Base-by-base conservation (phyloP, 2,797 vertebrate species). In the Paramormyrops hopkinsi region DNA sequence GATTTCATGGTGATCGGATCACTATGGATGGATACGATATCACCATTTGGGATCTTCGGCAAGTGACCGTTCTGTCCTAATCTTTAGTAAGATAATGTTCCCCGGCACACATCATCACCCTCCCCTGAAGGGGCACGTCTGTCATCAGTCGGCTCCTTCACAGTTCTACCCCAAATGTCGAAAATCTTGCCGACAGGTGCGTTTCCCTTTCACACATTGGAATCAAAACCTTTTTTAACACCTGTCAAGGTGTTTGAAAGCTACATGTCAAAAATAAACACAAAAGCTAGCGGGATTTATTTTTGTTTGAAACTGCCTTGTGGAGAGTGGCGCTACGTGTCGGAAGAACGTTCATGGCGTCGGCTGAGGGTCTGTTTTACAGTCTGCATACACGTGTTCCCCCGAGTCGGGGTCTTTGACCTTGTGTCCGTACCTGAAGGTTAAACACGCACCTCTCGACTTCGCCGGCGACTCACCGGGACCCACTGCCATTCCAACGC, bases 351-450 rank as follows among this genome's bases (percentile, higher is more conserved):
- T 37, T 41, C 33, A 22, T 5, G 4, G 51, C 50, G 1, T 56
- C 5, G 5, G 53, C 85, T 5, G 12, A 37, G 51, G 25, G 29
- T 86, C 29, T 86, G 85, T 56, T 87, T 87, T 87, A 87, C 53
- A 17, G 50, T 14, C 53, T 59, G 29, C 50, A 14, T 87, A 87
- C 51, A 56, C 19, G 33, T 50, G 79, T 22, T 88, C 25, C 83
- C 54, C 14, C 3, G n/a, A 41, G 4, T 62, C n/a, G 41, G 8
- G 76, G 73, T 89, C 53, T 44, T 25, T 56, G 48, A 12, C 9
- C 65, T 89, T 82, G 69, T 83, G 73, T 48, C 37, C 25, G 6
- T 33, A 62, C 88, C 79, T 85, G 76, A 44, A 59, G 76, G 88
- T 89, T 89, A 48, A 65, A 46, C 46, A 62, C 54, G 54, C 54